Evolutionary conservation across 2,888 invertebrate species (phyloP).

Genomic region (Cheilosia variabilis): DNA sequence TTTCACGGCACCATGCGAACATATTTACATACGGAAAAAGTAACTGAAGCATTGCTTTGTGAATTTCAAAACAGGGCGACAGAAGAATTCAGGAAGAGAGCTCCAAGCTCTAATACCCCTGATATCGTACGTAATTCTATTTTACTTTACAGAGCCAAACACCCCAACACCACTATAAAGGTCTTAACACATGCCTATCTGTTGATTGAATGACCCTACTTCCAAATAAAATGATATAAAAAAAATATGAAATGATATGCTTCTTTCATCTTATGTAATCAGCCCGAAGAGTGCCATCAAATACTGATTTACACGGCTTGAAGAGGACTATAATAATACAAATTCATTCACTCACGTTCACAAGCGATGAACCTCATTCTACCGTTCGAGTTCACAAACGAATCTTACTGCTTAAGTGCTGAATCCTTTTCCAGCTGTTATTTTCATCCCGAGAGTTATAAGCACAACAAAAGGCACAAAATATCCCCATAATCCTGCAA

Average conservation of each 20-base stretch:
- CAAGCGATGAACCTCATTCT: slow-evolving; percentile 7
- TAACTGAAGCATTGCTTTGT: too few relatives aligned
- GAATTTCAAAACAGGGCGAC: too few relatives aligned
- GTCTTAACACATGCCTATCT: too few relatives aligned
- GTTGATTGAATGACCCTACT: neutral
- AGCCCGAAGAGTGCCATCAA: neutral
- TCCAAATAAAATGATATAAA: too few relatives aligned
- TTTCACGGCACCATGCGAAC: too few relatives aligned
- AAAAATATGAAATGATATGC: neutral
- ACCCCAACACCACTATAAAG: too few relatives aligned
- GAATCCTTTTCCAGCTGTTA: slow-evolving; percentile 50
- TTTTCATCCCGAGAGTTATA: slow-evolving; percentile 60
- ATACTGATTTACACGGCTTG: neutral
- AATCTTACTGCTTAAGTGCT: slow-evolving; percentile 27
- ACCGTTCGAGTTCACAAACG: slow-evolving; percentile 4
- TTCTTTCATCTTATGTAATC: neutral
- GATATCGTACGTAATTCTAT: too few relatives aligned
- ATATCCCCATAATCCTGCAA: slow-evolving; percentile 47
- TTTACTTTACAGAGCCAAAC: too few relatives aligned
- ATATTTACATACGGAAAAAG: too few relatives aligned
- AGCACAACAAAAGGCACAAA: slow-evolving; percentile 55
- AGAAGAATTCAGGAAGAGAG: too few relatives aligned
- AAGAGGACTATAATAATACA: neutral
- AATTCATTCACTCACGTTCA: slow-evolving; percentile 1
- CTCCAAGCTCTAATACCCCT: too few relatives aligned